Base-by-base conservation (phyloP, 2,888 invertebrate species). In the Crioceris asparagi region DNA sequence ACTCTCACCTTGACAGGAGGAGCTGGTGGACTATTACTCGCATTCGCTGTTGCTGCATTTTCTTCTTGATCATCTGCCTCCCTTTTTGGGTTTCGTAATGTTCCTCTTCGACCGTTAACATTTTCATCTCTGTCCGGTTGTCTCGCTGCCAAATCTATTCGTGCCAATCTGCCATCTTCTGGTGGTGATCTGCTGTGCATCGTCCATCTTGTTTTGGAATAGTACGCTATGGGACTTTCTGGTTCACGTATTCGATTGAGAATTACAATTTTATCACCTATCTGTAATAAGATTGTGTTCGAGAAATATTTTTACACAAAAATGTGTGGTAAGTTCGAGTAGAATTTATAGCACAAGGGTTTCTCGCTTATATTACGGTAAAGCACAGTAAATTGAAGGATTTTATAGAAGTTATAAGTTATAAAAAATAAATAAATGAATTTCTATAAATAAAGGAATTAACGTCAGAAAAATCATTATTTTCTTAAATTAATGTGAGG, bases 261-360 rank as follows among this genome's bases (percentile, higher is more conserved):
- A 47, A 85, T 79, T 21, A 87, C 78, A 46, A 87, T 71, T 62
- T 81, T 80, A 52, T 84, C 77, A 38, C 80, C 83, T 50, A 82
- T 71, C 68, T 77, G 36, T 32, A 52, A 60, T 17, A 17, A 49
- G n/a, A n/a, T n/a, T n/a, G n/a, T n/a, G n/a, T n/a, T n/a, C n/a
- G n/a, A n/a, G n/a, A n/a, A n/a, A n/a, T n/a, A n/a, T n/a, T n/a
- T n/a, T n/a, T n/a, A n/a, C n/a, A n/a, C n/a, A n/a, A n/a, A n/a
- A n/a, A n/a, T n/a, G n/a, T n/a, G n/a, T n/a, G n/a, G n/a, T n/a
- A n/a, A n/a, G n/a, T n/a, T n/a, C n/a, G n/a, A n/a, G n/a, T n/a
- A n/a, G n/a, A n/a, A n/a, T n/a, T n/a, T n/a, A n/a, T n/a, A n/a
- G n/a, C n/a, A n/a, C n/a, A n/a, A n/a, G n/a, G n/a, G n/a, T n/a